Evolutionary conservation across 2,888 invertebrate genomes (phyloP), one percentile per base, ranked within the genome.

Genomic region (Protophormia terraenovae): DNA sequence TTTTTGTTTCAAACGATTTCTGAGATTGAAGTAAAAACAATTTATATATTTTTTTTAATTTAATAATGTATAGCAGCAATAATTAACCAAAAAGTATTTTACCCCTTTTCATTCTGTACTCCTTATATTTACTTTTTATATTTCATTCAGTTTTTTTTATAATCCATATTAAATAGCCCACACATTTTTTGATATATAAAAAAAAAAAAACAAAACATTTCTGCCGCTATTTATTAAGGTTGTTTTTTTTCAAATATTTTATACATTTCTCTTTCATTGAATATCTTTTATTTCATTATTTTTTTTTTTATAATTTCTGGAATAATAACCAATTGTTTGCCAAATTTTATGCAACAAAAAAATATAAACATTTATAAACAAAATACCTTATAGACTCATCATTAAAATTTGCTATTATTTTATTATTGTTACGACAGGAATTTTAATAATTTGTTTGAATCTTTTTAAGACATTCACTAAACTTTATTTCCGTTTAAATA

Each of bases 401-500:
- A 19, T 50, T 50, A 19, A 50, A 6, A 50, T 50, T 53, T 12
- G 14, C 3, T 22, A 22, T 50, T 53, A 12, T 14, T 22, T 27
- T 55, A 1, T 29, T 29, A n/a, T 55, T 55, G 3, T 55, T 27
- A n/a, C n/a, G 29, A 29, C 3, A 58, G 29, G n/a, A 29, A 58
- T 58, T 29, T 58, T n/a, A 58, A 58, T 29, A n/a, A 22, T 29
- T 16, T 58, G 8, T 8, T n/a, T n/a, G 2, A 41, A 41, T 41
- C 4, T 53, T 7, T 53, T 58, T 7, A 58, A 22, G 12, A 58
- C 16, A 58, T 58, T 58, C 29, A 58, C 27, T 58, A 29, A 58
- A 58, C 29, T 58, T 47, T 62, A 64, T 79, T 79, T 79, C 71
- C 45, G 55, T 58, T 80, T 72, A 80, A 64, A 55, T 55, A 7